Evolutionary conservation across 2,888 invertebrate species (phyloP), one percentile per base, ranked within the genome.

Genomic region (Volucella inflata): DNA sequence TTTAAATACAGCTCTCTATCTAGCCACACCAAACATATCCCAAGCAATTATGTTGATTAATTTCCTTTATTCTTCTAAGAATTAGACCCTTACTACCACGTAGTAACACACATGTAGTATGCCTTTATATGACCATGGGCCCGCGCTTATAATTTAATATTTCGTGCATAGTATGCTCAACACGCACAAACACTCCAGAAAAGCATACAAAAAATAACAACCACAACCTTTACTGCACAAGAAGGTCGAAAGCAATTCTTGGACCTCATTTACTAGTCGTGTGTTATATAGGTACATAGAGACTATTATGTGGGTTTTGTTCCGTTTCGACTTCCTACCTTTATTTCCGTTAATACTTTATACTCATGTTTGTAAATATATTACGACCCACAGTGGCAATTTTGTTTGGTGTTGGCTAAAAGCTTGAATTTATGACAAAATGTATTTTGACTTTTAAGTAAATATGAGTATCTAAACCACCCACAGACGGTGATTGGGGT

Each of bases 321-420:
- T 82, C 80, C 70, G 84, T 80, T 84, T 75, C 64, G 55, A 67
- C 84, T 84, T 84, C 83, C 83, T 84, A 70, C 74, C 71, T 68
- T 80, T 80, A 65, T 80, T 75, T 84, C 80, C 84, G 75, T 17
- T 38, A 38, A 46, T 14, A 36, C 21, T 36, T 14, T 68, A 53
- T 55, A 48, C 44, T 67, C 55, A 17, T 53, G 21, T 10, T 6
- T 30, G 6, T 30, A 30, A 4, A 30, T 30, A 30, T 1, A 6
- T 48, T 11, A 57, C 36, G 48, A 62, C 62, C 75, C 40, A 68
- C 80, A 59, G n/a, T 17, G 36, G 16, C 10, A 30, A 30, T 30
- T 30, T 30, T 30, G 30, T 46, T 64, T 64, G 64, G 16, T 16
- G 11, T 46, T 48, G 53, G 64, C 46, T 55, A 36, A 55, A 12